phyloP scores from a whole-genome alignment of 2,888 invertebrate genomes.

The Thalpophila matura region DNA sequence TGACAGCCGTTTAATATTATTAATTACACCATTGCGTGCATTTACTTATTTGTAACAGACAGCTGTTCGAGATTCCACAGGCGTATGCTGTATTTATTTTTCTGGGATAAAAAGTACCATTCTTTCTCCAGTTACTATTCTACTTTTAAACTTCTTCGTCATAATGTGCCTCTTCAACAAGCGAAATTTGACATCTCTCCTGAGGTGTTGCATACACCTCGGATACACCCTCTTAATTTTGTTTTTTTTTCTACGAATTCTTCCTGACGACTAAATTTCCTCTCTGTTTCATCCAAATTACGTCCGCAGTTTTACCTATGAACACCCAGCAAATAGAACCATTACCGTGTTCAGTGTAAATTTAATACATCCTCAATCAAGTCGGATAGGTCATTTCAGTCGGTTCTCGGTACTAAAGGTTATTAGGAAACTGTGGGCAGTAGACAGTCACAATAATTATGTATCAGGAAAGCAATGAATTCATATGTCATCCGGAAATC shows the following conservation, averaged over 20 bases:
- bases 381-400: conserved; percentile 2
- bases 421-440: conserved; percentile 16
- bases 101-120: not conserved
- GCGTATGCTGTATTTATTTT: conserved; percentile 9
- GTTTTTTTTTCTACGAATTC: no score
- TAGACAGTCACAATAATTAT: conserved; percentile 41
- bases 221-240: no score
- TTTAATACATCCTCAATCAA: conserved; percentile 7
- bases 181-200: no score
- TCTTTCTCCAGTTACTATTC: not conserved
- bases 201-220: no score
- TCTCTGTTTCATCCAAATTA: no score
- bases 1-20: conserved; percentile 16
- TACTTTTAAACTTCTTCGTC: not conserved
- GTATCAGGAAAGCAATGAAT: conserved; percentile 59
- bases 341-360: no score
- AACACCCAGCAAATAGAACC: no score
- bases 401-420: not conserved
- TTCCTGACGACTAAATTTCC: no score
- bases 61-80: conserved; percentile 4
- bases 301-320: no score
- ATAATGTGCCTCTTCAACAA: conserved; percentile 1
- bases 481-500: conserved; percentile 62
- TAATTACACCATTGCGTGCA: conserved; percentile 9
- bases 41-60: conserved; percentile 34